Base-by-base conservation (phyloP, 2,888 invertebrate species). In the Apamea anceps region DNA sequence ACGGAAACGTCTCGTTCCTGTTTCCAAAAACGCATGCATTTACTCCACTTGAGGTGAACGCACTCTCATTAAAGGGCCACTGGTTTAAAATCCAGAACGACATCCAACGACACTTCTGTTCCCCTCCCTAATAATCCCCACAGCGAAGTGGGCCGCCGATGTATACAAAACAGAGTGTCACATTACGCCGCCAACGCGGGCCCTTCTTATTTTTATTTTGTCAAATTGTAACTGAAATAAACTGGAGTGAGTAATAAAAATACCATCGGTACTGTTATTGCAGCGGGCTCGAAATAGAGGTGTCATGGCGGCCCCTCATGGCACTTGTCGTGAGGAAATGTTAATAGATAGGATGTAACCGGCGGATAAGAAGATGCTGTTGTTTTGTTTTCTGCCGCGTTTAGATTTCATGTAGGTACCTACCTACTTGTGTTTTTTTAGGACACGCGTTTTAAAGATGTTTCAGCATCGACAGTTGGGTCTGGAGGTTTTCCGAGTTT, bases 151-250 rank as follows among this genome's bases (percentile, higher is more conserved):
- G 88, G 85, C 78, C 79, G 85, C 80, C 93, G 86, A 91, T 93
- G 94, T 90, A 92, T 78, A 81, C 74, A 81, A 79, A 91, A 87
- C 89, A 78, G 85, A 90, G 92, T 94, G 94, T 94, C 94, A 92
- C 93, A 92, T 93, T 93, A 93, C 93, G 91, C 90, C 89, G 90
- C 89, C 89, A 84, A 87, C 89, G 87, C 78, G 75, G 88, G 95
- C 94, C 95, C 95, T 94, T 93, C 94, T 95, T 96, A 96, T 96
- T 96, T 96, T 95, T 96, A 96, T 96, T 96, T 96, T 96, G 96
- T 96, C 96, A 96, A 96, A 96, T 96, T 96, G 96, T 96, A 96
- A 94, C 96, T 96, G 96, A 96, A 96, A 96, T 96, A 96, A 96
- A 95, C 96, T 93, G 94, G 95, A 94, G 94, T 93, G 93, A 92